A percentile compares a stretch with the other conserved stretches of the same genome.
These are phyloP conservation scores for Archocentrus centrarchus DNA, from an alignment of 2,113 vertebrate genomes.

Conservation along the genomic window DNA sequence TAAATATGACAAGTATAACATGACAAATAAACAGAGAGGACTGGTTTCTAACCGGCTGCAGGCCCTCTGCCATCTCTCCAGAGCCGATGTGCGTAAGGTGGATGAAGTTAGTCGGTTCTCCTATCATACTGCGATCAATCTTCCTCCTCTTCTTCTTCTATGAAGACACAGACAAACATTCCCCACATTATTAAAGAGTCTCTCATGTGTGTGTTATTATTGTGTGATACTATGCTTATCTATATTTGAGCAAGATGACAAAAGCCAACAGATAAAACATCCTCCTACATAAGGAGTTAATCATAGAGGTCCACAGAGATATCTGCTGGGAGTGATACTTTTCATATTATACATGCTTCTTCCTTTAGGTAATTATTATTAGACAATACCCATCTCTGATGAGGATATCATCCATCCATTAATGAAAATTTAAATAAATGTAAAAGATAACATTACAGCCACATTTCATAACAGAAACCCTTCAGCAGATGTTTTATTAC, in stretches of 20 bases:
- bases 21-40: not conserved
- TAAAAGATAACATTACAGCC: too few relatives aligned
- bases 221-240: not conserved
- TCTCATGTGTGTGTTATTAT: not conserved
- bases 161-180: constrained; percentile 38
- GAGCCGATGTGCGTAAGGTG: constrained; percentile 95
- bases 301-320: not conserved
- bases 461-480: too few relatives aligned
- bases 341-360: too few relatives aligned
- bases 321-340: too few relatives aligned
- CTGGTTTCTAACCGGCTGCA: constrained; percentile 82
- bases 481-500: too few relatives aligned
- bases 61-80: constrained; percentile 88
- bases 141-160: constrained; percentile 86
- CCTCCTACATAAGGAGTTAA: not conserved
- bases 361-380: too few relatives aligned
- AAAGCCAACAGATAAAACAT: not conserved
- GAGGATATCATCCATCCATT: too few relatives aligned
- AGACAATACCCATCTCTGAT: too few relatives aligned
- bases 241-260: not conserved
- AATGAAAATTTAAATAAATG: too few relatives aligned
- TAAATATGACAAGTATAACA: too few relatives aligned
- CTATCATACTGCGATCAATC: constrained; percentile 93
- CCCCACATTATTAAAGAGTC: not conserved
- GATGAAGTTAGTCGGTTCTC: constrained; percentile 93